Percentiles rank a stretch among this genome's conserved stretches.
Evolutionary conservation across 1,140 invertebrate species (phyloP).

Genomic region (Centruroides sculpturatus): DNA sequence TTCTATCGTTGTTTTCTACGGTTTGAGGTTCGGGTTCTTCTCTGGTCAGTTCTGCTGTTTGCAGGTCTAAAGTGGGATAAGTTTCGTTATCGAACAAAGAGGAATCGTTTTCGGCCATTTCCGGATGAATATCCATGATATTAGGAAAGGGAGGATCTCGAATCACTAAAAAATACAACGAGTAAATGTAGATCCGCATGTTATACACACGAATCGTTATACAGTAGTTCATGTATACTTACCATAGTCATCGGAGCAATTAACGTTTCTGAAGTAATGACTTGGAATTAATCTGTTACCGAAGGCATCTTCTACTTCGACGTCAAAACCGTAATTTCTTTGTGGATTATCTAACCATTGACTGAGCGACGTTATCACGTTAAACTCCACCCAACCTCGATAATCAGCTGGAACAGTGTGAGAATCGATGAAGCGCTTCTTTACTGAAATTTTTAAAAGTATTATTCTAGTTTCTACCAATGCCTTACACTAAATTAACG

Average conservation of each 20-base stretch:
- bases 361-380: slow-evolving; percentile 9
- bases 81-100: slow-evolving; percentile 16
- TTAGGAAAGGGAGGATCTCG: slow-evolving; percentile 15
- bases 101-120: slow-evolving; percentile 8
- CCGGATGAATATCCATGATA: slow-evolving; percentile 9
- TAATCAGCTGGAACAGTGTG: slow-evolving; percentile 5
- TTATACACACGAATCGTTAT: too few species aligned
- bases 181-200: too few species aligned
- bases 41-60: slow-evolving; percentile 4
- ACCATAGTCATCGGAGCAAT: slow-evolving; percentile 11
- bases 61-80: slow-evolving; percentile 15
- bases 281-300: slow-evolving; percentile 11
- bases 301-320: slow-evolving; percentile 15
- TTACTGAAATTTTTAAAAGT: slow-evolving; percentile 6
- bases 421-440: slow-evolving; percentile 15
- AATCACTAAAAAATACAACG: neutral
- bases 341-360: slow-evolving; percentile 14
- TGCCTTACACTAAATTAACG: too few species aligned
- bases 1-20: too few species aligned
- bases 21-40: neutral
- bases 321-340: slow-evolving; percentile 17
- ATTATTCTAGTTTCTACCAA: too few species aligned
- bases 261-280: slow-evolving; percentile 12
- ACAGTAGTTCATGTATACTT: neutral
- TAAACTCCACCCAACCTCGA: slow-evolving; percentile 17